Percentiles rank a stretch among this genome's conserved stretches.
Conservation (phyloP, 2,888 invertebrate species). For the Pterobdella sp. region DNA sequence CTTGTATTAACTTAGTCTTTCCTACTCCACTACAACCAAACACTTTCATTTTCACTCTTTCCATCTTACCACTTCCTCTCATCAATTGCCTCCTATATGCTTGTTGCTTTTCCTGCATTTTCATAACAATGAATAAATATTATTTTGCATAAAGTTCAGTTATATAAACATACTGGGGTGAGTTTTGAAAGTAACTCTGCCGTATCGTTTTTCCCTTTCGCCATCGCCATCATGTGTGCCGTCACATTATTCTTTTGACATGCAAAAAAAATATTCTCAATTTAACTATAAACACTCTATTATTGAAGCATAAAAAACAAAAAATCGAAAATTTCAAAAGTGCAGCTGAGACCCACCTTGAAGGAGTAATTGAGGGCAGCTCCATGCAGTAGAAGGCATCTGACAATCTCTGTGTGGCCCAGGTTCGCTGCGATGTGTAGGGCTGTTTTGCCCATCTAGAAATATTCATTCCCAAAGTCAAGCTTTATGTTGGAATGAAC, state of each 20-base stretch:
- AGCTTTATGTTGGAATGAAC: no score
- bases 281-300: background rate
- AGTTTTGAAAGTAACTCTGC: constrained; percentile 60
- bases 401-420: constrained; percentile 32
- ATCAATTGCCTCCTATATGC: constrained; percentile 61
- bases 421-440: constrained; percentile 31
- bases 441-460: constrained; percentile 27
- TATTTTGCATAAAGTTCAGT: no score
- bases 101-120: constrained; percentile 51
- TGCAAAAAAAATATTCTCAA: background rate
- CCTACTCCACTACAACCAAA: constrained; percentile 67
- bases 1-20: constrained; percentile 62
- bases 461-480: no score
- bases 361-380: constrained; percentile 63
- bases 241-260: constrained; percentile 52
- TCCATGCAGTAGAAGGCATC: constrained; percentile 58
- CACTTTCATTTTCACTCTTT: constrained; percentile 62
- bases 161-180: constrained; percentile 21
- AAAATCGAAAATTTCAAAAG: background rate
- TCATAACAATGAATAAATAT: background rate
- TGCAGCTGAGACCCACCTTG: constrained; percentile 52
- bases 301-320: background rate
- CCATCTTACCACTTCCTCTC: constrained; percentile 50
- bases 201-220: constrained; percentile 64
- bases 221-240: constrained; percentile 69